Conservation (phyloP, 1,140 invertebrate genomes). For the Oedothorax gibbosus region DNA sequence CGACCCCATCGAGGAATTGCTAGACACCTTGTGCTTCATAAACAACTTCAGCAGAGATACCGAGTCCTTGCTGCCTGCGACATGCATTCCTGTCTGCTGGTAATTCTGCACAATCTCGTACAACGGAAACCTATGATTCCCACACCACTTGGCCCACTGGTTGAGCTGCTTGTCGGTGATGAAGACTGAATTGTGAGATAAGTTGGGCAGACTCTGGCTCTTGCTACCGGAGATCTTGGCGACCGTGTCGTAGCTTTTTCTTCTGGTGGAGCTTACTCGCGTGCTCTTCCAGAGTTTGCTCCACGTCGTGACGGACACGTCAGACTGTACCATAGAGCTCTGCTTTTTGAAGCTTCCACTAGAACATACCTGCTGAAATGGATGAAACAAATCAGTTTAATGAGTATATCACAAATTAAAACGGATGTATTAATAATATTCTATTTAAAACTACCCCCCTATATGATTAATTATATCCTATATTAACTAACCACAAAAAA, state of each 20-base stretch:
- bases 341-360: conserved; percentile 34
- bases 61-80: conserved; percentile 57
- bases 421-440: too few species aligned
- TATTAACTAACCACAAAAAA: too few species aligned
- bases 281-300: conserved; percentile 77
- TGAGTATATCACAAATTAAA: too few species aligned
- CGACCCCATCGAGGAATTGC: conserved; percentile 64
- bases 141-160: conserved; percentile 56
- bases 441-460: too few species aligned
- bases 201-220: conserved; percentile 82
- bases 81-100: conserved; percentile 65
- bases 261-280: not conserved
- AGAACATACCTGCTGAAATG: conserved; percentile 22
- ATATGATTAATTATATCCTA: too few species aligned
- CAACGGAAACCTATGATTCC: conserved; percentile 73
- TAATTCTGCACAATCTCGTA: conserved; percentile 76
- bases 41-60: conserved; percentile 89
- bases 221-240: conserved; percentile 69
- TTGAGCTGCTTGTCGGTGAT: conserved; percentile 57
- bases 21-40: conserved; percentile 88
- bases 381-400: too few species aligned
- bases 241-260: conserved; percentile 4
- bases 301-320: conserved; percentile 83
- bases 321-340: conserved; percentile 82
- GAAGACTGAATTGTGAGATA: conserved; percentile 68